Evolutionary conservation across 2,888 invertebrate genomes (phyloP), one percentile per base, ranked within the genome.

Genomic region (Zhengitettix transpicula): DNA sequence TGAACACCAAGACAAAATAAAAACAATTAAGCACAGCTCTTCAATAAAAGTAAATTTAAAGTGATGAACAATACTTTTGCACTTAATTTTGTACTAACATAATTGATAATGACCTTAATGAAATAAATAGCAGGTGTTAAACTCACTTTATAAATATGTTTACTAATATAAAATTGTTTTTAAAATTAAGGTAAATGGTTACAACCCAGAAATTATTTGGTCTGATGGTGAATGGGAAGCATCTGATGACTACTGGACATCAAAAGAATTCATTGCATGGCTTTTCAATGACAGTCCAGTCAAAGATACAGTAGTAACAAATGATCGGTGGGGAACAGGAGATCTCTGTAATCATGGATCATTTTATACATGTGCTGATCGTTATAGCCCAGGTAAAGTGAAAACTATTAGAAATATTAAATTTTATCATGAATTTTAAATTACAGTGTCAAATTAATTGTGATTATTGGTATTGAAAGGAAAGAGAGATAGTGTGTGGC

Each of bases 151-250:
- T 5, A 28, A 28, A 28, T 7, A 5, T 28, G 28, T 28, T 28
- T 28, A 2, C 28, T 28, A 28, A 5, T 5, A 28, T 28, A 28
- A 28, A 28, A 28, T 28, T 28, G 28, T 28, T 28, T 5, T 28
- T 28, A 28, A 5, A 28, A 28, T 28, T 47, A 55, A 71, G 68
- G 72, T 77, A n/a, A 67, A 72, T 12, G 66, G 61, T 12, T 80
- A 79, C 65, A 63, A 74, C 52, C 79, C 80, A 1, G 88, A 91
- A 42, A 77, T 96, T 0, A 72, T 96, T 15, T 96, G 95, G 95
- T 85, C 92, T 0, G 96, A 96, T 72, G 96, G 96, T 0, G 96
- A 95, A 67, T 94, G 94, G 93, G 94, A 93, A 70, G 87, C 90
- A 0, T 73, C 80, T 0, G 86, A 87, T 63, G 75, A 76, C 1